Conservation (phyloP, 1,140 invertebrate species). For the Conus ventricosus region DNA sequence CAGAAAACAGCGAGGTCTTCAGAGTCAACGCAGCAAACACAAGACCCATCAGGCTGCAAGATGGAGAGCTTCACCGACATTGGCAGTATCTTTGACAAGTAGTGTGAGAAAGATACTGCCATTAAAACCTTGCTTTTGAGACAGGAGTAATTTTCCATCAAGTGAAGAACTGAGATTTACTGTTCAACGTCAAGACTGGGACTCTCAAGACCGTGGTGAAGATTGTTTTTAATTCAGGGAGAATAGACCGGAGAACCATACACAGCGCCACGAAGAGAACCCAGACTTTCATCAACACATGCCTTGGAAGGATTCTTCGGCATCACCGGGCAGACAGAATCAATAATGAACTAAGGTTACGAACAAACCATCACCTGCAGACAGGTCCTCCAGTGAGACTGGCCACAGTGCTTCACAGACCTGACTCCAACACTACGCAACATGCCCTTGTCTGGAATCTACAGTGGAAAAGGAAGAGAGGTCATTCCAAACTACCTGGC, state of each 20-base stretch:
- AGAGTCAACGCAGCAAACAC: conserved; percentile 32
- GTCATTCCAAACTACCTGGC: background rate
- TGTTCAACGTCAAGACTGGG: background rate
- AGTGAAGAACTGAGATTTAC: background rate
- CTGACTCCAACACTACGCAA: background rate
- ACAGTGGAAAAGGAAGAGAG: conserved; percentile 9
- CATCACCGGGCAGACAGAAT: background rate
- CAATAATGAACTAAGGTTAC: background rate
- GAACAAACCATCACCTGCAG: conserved; percentile 27
- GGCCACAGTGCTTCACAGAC: conserved; percentile 32
- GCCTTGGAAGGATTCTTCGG: background rate
- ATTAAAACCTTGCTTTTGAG: background rate
- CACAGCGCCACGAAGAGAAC: background rate
- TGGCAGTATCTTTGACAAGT: background rate
- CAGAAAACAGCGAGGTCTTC: conserved; percentile 40
- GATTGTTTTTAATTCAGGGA: background rate
- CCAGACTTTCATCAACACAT: background rate
- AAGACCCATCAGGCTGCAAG: conserved; percentile 14
- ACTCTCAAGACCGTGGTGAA: background rate
- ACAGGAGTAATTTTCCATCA: background rate
- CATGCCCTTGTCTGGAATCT: background rate
- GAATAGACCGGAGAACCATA: background rate
- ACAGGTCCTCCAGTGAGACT: conserved; percentile 17
- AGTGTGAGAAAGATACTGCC: background rate
- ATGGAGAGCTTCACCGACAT: conserved; percentile 10